Conservation (phyloP, 2,888 invertebrate species). For the Lepidocyrtoides sp. region DNA sequence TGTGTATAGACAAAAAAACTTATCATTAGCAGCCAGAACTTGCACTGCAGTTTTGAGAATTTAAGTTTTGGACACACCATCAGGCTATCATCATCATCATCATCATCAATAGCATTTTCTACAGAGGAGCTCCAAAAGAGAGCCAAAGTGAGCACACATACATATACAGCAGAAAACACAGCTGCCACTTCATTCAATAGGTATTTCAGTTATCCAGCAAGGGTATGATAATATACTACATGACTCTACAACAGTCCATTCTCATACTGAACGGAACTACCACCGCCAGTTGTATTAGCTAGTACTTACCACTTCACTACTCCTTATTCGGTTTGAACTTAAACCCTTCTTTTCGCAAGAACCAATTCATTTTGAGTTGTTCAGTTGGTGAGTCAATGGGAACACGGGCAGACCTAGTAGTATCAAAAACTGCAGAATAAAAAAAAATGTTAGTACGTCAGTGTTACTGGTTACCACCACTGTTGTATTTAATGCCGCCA, state of each 20-base stretch:
- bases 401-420: background rate
- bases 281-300: too few relatives aligned
- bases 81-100: background rate
- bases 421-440: too few relatives aligned
- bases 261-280: background rate
- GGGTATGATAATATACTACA: background rate
- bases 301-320: background rate
- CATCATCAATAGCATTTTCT: background rate
- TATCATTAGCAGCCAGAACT: background rate
- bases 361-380: background rate
- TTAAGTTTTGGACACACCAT: background rate
- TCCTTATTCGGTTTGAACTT: background rate
- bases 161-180: background rate
- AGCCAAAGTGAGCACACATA: background rate
- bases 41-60: conserved; percentile 12
- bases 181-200: background rate
- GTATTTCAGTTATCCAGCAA: background rate
- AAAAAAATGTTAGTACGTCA: too few relatives aligned
- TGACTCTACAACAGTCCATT: background rate
- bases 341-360: background rate
- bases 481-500: background rate
- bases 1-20: background rate
- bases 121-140: too few relatives aligned
- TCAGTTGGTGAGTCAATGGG: conserved; percentile 8
- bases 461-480: too few relatives aligned